Conservation (phyloP, 2,113 vertebrate species). For the Oncorhynchus masou region DNA sequence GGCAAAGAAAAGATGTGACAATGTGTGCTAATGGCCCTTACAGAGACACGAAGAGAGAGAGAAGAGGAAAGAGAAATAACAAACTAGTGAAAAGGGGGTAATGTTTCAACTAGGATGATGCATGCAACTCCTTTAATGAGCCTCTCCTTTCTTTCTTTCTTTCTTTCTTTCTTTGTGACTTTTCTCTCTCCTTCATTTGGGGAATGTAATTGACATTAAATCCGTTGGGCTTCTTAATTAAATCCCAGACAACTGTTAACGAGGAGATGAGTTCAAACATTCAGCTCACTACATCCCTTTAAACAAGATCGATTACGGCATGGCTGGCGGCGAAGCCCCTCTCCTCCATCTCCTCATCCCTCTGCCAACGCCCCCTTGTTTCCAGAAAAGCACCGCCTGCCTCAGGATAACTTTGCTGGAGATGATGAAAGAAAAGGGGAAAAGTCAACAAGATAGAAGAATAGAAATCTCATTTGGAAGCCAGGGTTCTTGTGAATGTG, state of each 20-base stretch:
- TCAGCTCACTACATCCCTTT: constrained; percentile 62
- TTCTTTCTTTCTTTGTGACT: constrained; percentile 24
- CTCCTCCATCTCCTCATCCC: neutral
- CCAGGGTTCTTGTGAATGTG: constrained; percentile 52
- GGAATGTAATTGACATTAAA: constrained; percentile 66
- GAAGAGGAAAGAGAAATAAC: constrained; percentile 13
- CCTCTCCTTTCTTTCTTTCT: constrained; percentile 17
- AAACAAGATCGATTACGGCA: constrained; percentile 69
- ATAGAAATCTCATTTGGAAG: constrained; percentile 59
- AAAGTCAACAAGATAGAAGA: constrained; percentile 62
- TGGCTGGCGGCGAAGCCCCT: constrained; percentile 35
- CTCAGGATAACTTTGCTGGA: constrained; percentile 69
- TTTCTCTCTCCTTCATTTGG: constrained; percentile 39
- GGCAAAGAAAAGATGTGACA: constrained; percentile 59
- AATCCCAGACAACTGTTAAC: constrained; percentile 69
- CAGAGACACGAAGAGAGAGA: constrained; percentile 40
- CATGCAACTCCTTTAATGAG: constrained; percentile 62
- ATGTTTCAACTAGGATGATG: constrained; percentile 52
- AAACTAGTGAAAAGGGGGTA: constrained; percentile 13
- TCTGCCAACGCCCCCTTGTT: constrained; percentile 45
- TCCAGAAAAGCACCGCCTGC: constrained; percentile 60
- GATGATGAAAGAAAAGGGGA: constrained; percentile 71
- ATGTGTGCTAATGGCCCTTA: constrained; percentile 30
- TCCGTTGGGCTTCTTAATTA: constrained; percentile 64
- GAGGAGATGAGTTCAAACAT: constrained; percentile 66